Percentiles rank a stretch among this genome's conserved stretches.
These are phyloP conservation scores for Masticophis lateralis DNA, from an alignment of 2,797 vertebrate genomes.

Conservation along the genomic window DNA sequence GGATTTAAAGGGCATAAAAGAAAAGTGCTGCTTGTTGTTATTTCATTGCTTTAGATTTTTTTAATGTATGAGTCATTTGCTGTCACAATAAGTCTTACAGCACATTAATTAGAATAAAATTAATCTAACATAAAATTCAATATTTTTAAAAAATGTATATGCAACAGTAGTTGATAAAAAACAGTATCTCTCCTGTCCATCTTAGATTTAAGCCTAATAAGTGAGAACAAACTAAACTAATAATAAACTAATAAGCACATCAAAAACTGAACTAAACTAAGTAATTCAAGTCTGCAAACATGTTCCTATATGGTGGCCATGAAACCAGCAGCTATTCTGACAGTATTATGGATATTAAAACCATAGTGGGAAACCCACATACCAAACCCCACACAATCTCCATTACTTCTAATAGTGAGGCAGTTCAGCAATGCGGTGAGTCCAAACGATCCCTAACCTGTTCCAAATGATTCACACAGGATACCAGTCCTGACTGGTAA, in stretches of 20 bases:
- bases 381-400: background rate
- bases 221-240: background rate
- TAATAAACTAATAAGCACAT: background rate
- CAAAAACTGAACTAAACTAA: background rate
- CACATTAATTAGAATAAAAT: constrained; percentile 15
- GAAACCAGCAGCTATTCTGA: background rate
- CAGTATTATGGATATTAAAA: background rate
- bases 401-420: background rate
- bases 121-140: constrained; percentile 1
- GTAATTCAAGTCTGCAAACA: background rate
- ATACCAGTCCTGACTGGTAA: background rate
- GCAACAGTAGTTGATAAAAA: background rate
- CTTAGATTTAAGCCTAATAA: background rate
- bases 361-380: background rate
- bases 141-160: background rate
- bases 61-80: background rate
- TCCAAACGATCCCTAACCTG: background rate
- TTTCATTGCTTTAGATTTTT: background rate
- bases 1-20: background rate
- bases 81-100: background rate
- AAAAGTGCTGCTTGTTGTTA: constrained; percentile 20
- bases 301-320: background rate
- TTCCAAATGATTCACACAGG: background rate
- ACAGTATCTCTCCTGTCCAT: background rate
- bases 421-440: background rate